These are phyloP conservation scores for Tympanuchus pallidicinctus DNA, from an alignment of 2,113 vertebrate species.

Conservation along the genomic window DNA sequence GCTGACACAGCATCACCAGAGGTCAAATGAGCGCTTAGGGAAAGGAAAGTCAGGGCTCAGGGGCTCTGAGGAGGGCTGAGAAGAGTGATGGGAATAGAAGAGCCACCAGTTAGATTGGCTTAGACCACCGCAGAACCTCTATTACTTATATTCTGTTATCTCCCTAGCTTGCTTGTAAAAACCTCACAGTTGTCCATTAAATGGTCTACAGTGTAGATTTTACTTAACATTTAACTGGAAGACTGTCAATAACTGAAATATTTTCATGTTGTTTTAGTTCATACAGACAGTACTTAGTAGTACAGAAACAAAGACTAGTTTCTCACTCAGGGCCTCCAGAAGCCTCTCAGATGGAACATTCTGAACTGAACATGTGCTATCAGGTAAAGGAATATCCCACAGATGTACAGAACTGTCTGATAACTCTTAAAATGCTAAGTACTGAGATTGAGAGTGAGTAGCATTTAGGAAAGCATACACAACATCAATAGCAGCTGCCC, in stretches of 20 bases:
- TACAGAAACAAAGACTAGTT: neutral
- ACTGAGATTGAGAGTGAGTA: neutral
- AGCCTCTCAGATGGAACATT: neutral
- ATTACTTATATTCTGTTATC: neutral
- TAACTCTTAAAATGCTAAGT: neutral
- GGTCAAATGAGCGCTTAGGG: neutral
- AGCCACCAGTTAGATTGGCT: neutral
- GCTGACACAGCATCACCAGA: neutral
- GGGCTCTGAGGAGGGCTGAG: neutral
- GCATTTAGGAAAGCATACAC: neutral
- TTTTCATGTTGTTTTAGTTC: neutral
- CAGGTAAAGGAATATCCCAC: neutral
- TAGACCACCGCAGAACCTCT: neutral
- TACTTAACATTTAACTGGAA: neutral
- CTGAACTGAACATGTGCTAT: neutral
- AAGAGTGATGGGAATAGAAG: fast-evolving
- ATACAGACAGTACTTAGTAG: neutral
- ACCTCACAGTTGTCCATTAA: neutral
- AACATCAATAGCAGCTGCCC: neutral
- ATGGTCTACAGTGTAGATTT: neutral
- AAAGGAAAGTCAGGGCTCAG: neutral
- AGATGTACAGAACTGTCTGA: neutral
- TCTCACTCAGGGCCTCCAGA: neutral
- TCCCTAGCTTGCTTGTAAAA: neutral
- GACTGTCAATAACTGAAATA: neutral